Conservation (phyloP, 2,888 invertebrate species). For the Fragum fragum region DNA sequence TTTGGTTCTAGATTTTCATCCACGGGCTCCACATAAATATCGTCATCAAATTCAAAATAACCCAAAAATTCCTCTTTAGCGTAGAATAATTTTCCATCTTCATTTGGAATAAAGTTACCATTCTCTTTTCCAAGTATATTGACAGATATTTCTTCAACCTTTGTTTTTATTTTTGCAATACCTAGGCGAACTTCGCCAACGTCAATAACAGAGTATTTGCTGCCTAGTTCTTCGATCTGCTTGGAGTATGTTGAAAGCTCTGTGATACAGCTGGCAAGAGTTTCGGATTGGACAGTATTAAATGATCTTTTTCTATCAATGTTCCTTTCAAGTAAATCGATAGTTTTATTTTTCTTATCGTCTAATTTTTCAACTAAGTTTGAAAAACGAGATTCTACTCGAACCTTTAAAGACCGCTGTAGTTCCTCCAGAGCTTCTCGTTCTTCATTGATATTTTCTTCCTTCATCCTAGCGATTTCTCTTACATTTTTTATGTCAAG, state of each 20-base stretch:
- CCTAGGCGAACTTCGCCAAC: background rate
- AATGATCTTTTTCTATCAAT: background rate
- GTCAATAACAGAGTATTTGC: background rate
- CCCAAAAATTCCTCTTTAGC: background rate
- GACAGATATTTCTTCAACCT: background rate
- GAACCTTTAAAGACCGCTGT: background rate
- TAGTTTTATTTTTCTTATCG: background rate
- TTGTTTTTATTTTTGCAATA: background rate
- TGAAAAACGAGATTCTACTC: background rate
- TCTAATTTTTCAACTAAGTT: background rate
- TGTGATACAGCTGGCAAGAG: background rate
- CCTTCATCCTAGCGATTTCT: background rate
- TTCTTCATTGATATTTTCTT: background rate
- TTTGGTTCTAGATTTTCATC: background rate
- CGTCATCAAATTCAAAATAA: background rate
- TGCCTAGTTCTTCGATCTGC: background rate
- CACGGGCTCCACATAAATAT: background rate
- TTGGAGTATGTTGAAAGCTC: background rate
- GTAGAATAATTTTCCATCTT: background rate
- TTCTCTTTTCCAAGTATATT: background rate
- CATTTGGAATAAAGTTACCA: background rate
- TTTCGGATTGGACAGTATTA: background rate
- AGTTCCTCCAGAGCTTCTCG: background rate
- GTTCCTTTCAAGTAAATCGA: background rate
- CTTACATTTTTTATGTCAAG: background rate